These are phyloP conservation scores for Agrotis puta DNA, from an alignment of 2,888 invertebrate species.

Conservation along the genomic window DNA sequence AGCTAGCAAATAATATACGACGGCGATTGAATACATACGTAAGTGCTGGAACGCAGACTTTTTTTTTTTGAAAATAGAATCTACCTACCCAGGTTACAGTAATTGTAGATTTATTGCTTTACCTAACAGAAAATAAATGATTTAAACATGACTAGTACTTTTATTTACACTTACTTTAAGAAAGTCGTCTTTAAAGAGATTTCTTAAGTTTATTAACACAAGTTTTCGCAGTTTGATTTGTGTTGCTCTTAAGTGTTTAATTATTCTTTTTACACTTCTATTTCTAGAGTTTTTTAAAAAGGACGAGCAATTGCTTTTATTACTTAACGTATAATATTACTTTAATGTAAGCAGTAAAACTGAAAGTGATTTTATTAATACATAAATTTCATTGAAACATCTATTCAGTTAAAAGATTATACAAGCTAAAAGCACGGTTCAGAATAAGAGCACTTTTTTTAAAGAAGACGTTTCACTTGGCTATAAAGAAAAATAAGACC, in stretches of 20 bases:
- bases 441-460: not conserved
- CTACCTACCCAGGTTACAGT: not conserved
- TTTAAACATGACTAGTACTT: not conserved
- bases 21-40: too few species aligned
- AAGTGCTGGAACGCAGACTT: too few species aligned
- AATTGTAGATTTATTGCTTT: not conserved
- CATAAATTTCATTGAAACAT: too few species aligned
- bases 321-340: not conserved
- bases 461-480: not conserved
- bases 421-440: not conserved
- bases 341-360: not conserved
- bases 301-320: not conserved
- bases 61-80: not conserved
- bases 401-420: too few species aligned
- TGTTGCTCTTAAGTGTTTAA: not conserved
- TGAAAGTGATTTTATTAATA: not conserved
- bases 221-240: conserved; percentile 1
- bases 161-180: not conserved
- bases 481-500: not conserved
- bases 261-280: conserved; percentile 14
- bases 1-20: too few species aligned
- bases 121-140: not conserved
- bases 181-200: conserved; percentile 1
- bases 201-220: not conserved
- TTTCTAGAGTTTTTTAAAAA: not conserved